phyloP scores from a whole-genome alignment of 2,797 vertebrate genomes.

The Tympanoctomys barrerae region DNA sequence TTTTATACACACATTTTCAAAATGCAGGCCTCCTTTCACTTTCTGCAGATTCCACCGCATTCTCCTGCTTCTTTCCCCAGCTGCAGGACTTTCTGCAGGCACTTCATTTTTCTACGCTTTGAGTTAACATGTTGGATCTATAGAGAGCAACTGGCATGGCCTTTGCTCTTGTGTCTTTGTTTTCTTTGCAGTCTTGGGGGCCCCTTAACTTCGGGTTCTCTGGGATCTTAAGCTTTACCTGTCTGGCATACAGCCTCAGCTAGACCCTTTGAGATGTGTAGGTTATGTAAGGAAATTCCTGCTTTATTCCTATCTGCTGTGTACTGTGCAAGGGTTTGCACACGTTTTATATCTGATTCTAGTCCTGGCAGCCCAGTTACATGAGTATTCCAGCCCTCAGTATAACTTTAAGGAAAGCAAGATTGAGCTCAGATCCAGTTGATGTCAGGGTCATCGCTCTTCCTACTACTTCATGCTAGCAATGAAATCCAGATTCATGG shows the following conservation, averaged over 20 bases:
- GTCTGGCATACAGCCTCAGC: background rate
- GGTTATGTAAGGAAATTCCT: background rate
- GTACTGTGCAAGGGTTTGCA: background rate
- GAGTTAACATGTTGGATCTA: background rate
- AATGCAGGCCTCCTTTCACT: background rate
- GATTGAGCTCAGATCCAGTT: background rate
- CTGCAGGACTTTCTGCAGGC: background rate
- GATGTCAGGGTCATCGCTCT: background rate
- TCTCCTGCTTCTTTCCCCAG: background rate
- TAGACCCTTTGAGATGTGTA: background rate
- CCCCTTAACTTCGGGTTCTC: background rate
- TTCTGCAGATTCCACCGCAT: background rate
- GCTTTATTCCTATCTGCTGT: background rate
- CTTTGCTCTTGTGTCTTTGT: background rate
- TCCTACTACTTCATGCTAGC: background rate
- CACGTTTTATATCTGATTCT: background rate
- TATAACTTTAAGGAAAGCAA: background rate
- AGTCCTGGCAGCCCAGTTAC: background rate
- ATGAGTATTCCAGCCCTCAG: background rate
- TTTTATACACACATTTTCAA: slow-evolving; percentile 34
- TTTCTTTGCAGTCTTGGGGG: background rate
- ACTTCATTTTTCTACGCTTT: background rate
- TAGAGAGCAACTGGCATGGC: background rate
- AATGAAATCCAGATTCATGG: background rate
- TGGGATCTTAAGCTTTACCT: background rate